Evolutionary conservation across 2,797 vertebrate genomes (phyloP), one percentile per base, ranked within the genome.

Genomic region (Austrolebias charrua): DNA sequence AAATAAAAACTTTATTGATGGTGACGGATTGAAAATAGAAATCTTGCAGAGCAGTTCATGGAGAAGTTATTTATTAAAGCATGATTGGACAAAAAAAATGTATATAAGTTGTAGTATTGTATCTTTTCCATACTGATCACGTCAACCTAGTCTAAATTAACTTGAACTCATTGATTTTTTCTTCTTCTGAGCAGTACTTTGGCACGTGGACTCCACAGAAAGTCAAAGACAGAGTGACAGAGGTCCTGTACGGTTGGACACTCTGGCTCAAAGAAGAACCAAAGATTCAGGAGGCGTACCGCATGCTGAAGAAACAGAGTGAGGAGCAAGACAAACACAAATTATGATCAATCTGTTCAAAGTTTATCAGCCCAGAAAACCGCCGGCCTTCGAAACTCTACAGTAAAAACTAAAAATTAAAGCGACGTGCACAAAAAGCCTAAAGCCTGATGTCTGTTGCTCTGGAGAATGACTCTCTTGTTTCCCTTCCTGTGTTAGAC

Each of bases 261-360:
- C 92, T 94, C 29, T 96, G 95, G 95, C 94, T 96, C 61, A 95
- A 95, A 71, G 93, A 95, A 0, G 88, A 91, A 53, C 73, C 92
- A 47, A 97, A 96, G 88, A 94, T 98, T 75, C 91, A 91, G 66
- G 94, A 96, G 35, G 95, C 95, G 7, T 98, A 98, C 86, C 78
- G 85, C 70, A 95, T 96, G 95, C 90, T 98, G 44, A 96, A 96
- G 92, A 95, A 95, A 84, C 95, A 97, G 94, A 95, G 96, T 96
- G 55, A 50, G 54, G 15, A 50, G 5, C 16, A 64, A 44, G 29
- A 20, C 6, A 49, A 1, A 28, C 9, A 12, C 48, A 45, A 5
- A 24, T 10, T 15, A 43, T 3, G 1, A 48, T 46, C 24, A 12
- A 4, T 6, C 12, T 52, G 6, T 31, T 3, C 3, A 43, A 10